Evolutionary conservation across 2,113 vertebrate species (phyloP), one percentile per base, ranked within the genome.

Genomic region (Illadopsis cleaveri): DNA sequence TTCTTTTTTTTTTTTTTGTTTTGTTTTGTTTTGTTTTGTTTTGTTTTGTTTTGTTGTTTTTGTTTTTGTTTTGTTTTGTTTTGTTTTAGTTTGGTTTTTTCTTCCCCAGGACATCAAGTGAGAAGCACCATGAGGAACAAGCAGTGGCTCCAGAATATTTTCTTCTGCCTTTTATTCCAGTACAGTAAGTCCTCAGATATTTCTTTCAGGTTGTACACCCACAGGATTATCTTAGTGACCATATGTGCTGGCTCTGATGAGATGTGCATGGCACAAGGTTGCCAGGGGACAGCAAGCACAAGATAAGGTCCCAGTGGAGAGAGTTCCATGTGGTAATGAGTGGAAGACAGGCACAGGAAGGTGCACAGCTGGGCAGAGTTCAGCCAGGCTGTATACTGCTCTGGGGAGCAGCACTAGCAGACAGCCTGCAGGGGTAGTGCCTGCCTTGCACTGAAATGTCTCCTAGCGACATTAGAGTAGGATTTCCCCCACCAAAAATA

Each of bases 81-180:
- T 53, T 65, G 4, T 27, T 79, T 58, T 23, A 24, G 5, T 19
- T 60, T 85, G 28, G 5, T 19, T 60, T 82, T 78, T 30, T 8
- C n/a, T 42, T 33, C 51, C 24, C 30, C 82, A 97, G 97, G 94
- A 35, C 37, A 45, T 69, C 11, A 50, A 40, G 16, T 60, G 15
- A 82, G 72, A 94, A 75, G 31, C 84, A 97, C 91, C 65, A 98
- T 98, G 97, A 90, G 56, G 82, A 93, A 86, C 42, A 94, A 93
- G 48, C 64, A 0, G 22, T 28, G 53, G 47, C 53, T 89, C 80
- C 82, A 64, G 92, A 92, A 65, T 10, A 35, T 84, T 78, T 71
- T 60, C 42, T 73, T 97, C 82, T 82, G 97, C 75, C 94, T 98
- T 72, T 42, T 95, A 69, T 83, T 97, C 54, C 97, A 96, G 15